phyloP scores from a whole-genome alignment of 1,140 invertebrate genomes.

The Lordiphosa clarofinis region DNA sequence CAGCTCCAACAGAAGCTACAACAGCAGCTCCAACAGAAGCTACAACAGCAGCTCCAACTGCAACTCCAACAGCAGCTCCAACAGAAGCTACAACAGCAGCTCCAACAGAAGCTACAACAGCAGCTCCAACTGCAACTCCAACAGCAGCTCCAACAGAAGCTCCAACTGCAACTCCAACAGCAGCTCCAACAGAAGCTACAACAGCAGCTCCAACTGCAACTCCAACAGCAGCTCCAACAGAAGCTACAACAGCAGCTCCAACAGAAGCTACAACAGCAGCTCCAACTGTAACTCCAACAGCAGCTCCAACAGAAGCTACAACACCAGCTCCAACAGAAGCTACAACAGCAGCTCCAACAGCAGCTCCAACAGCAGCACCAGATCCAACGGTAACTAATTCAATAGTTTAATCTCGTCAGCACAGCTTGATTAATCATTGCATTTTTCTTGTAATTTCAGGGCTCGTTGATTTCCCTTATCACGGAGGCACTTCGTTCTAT shows the following conservation, averaged over 20 bases:
- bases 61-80: neutral
- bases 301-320: neutral
- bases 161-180: neutral
- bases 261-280: neutral
- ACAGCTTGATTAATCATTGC: no score
- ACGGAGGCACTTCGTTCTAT: no score
- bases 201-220: neutral
- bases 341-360: neutral
- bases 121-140: neutral
- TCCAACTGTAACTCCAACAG: neutral
- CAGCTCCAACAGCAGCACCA: no score
- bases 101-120: neutral
- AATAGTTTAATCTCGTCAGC: no score
- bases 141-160: slow-evolving; percentile 3
- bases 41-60: neutral
- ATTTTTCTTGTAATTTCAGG: no score
- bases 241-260: neutral
- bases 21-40: slow-evolving; percentile 1
- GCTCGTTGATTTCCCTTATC: no score
- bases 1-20: neutral
- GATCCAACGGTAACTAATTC: no score
- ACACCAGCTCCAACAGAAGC: neutral
- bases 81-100: slow-evolving; percentile 1
- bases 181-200: neutral
- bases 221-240: neutral